A percentile compares a stretch with the other conserved stretches of the same genome.
Conservation (phyloP, 2,113 vertebrate species). For the Anser cygnoides region DNA sequence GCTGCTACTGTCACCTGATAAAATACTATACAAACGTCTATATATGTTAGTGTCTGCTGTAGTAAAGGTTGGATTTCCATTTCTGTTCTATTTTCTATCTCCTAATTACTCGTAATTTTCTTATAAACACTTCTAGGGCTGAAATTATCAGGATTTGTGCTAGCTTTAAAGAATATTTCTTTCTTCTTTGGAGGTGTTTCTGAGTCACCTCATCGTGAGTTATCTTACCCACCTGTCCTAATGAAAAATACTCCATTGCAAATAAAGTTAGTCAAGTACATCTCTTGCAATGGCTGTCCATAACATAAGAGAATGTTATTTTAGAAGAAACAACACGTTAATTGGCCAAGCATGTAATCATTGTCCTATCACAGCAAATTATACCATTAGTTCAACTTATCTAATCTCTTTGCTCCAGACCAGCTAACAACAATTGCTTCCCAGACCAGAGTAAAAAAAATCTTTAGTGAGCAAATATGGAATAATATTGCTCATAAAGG, state of each 20-base stretch:
- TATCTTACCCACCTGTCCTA: background rate
- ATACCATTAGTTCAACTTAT: constrained; percentile 37
- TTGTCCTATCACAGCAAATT: constrained; percentile 37
- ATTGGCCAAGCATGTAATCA: constrained; percentile 27
- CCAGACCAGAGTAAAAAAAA: background rate
- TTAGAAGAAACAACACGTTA: constrained; percentile 28
- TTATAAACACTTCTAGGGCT: background rate
- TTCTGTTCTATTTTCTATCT: background rate
- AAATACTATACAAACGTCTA: background rate
- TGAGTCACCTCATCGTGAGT: background rate
- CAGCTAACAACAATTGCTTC: constrained; percentile 23
- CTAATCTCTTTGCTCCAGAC: constrained; percentile 32
- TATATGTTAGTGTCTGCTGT: background rate
- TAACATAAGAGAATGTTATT: background rate
- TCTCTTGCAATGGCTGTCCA: background rate
- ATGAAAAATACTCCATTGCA: constrained; percentile 23
- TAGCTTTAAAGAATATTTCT: background rate
- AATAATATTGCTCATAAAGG: background rate
- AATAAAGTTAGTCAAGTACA: constrained; percentile 20
- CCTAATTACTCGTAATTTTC: background rate
- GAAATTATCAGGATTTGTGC: constrained; percentile 4
- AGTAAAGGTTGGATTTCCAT: background rate
- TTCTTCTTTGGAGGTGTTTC: background rate
- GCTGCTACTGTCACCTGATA: background rate
- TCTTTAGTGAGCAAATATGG: background rate